Percentiles rank a stretch among this genome's conserved stretches.
phyloP scores from a whole-genome alignment of 1,140 invertebrate species.

The Pollicipes pollicipes region DNA sequence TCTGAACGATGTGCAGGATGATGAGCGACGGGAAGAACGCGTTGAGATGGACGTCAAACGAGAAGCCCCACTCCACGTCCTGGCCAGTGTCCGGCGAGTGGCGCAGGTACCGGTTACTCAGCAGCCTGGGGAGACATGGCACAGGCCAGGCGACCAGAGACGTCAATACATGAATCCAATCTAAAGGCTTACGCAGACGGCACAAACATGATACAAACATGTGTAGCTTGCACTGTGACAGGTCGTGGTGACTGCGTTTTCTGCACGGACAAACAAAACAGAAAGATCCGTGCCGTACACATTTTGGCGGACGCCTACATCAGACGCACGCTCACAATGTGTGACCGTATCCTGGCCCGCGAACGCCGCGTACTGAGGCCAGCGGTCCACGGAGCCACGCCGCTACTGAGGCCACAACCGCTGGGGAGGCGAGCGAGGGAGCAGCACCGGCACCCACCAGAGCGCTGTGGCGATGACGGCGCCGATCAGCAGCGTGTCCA shows the following conservation, averaged over 20 bases:
- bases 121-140: constrained; percentile 49
- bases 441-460: too few species aligned
- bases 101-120: constrained; percentile 73
- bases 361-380: neutral
- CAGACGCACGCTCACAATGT: too few species aligned
- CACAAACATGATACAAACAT: too few species aligned
- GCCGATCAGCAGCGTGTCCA: constrained; percentile 83
- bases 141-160: too few species aligned
- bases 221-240: too few species aligned
- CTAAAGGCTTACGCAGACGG: too few species aligned
- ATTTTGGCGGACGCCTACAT: too few species aligned
- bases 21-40: constrained; percentile 91
- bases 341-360: too few species aligned
- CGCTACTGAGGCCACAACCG: constrained; percentile 13
- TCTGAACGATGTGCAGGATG: constrained; percentile 79
- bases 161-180: too few species aligned
- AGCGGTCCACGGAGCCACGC: neutral
- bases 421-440: neutral
- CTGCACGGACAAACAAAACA: too few species aligned
- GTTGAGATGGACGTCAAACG: constrained; percentile 97
- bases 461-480: constrained; percentile 71
- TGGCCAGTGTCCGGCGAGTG: constrained; percentile 47
- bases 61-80: constrained; percentile 94
- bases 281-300: too few species aligned
- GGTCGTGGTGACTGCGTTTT: too few species aligned